Evolutionary conservation across 2,888 invertebrate species (phyloP), one percentile per base, ranked within the genome.

Genomic region (Tyria jacobaeae): DNA sequence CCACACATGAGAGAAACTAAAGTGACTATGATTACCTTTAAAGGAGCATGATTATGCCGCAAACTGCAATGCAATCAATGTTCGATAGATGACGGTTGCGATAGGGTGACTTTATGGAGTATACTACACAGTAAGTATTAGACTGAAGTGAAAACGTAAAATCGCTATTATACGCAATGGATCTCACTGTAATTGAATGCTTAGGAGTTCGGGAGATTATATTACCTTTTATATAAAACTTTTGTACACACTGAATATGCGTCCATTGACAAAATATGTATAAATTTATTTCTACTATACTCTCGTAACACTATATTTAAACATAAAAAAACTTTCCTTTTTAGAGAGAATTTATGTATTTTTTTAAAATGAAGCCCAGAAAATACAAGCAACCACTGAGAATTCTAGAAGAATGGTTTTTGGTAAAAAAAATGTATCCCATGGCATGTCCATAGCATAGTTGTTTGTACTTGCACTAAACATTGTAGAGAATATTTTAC

Each of bases 11-110:
- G 60, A 69, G 59, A 66, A 71, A 66, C 34, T 47, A 25, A 62
- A 71, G 48, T 60, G 55, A 41, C 61, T 37, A 27, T 57, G 71
- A 71, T 70, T 74, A 70, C 67, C 58, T 58, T 70, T 64, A 64
- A 70, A 58, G 64, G 64, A 62, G 60, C 58, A 71, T 51, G 68
- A 71, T 72, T 62, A 48, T 57, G 57, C 56, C 49, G 35, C 57
- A 62, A 57, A 61, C 61, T 64, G 64, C 62, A 51, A 51, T 54
- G 62, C 57, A 67, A 62, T 71, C 63, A 70, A 70, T 62, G 62
- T 56, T 50, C 27, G 39, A 49, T 52, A 56, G 57, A 64, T 64
- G 69, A 5, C 35, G 27, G 35, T 41, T 27, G 27, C n/a, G 41
- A 54, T 54, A 41, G 54, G 17, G n/a, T 37, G 35, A 53, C 27